phyloP scores from a whole-genome alignment of 2,888 invertebrate species.

The Diogma glabrata region DNA sequence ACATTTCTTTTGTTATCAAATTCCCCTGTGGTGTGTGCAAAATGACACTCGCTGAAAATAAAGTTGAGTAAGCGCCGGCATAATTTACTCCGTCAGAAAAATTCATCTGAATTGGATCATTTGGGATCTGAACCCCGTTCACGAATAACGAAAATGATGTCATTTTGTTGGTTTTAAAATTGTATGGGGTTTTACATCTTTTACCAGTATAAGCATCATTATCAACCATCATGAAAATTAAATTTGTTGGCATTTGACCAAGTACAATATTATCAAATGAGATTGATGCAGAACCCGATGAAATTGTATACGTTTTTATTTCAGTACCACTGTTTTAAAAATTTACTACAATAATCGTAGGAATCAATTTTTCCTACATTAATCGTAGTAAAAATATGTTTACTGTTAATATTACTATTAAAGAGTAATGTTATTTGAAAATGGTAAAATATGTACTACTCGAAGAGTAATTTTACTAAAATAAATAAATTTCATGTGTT shows the following conservation, averaged over 20 bases:
- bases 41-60: background rate
- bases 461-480: too few relatives aligned
- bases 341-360: too few relatives aligned
- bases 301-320: constrained; percentile 8
- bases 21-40: background rate
- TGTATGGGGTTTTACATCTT: background rate
- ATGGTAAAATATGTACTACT: too few relatives aligned
- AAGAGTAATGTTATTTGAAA: too few relatives aligned
- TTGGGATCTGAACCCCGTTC: background rate
- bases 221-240: constrained; percentile 2
- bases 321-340: too few relatives aligned
- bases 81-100: background rate
- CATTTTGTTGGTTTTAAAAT: background rate
- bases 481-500: too few relatives aligned
- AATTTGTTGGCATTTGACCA: background rate
- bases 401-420: too few relatives aligned
- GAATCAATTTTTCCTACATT: too few relatives aligned
- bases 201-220: background rate
- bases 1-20: background rate
- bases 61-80: background rate
- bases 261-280: background rate
- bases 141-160: constrained; percentile 1
- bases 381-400: too few relatives aligned
- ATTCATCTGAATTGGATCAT: background rate
- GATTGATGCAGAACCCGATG: background rate